Base-by-base conservation (phyloP, 2,888 invertebrate species). In the Fragum whitleyi region DNA sequence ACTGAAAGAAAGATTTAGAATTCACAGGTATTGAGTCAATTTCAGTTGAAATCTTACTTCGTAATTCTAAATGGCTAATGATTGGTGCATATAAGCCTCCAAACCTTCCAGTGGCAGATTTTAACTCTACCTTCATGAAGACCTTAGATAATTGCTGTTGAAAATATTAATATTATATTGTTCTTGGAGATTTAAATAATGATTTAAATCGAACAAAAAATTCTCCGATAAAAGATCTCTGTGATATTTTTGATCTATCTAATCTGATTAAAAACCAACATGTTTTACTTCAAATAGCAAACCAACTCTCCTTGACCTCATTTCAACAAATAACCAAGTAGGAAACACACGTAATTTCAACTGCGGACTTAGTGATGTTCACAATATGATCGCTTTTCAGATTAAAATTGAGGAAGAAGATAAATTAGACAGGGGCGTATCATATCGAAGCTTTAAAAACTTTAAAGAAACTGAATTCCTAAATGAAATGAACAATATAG, bases 121-220 rank as follows among this genome's bases (percentile, higher is more conserved):
- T 77, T 29, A n/a, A 28, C 3, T 5, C 28, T 3, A 65, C 36
- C n/a, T 71, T 29, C 36, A 36, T 19, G 21, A 28, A 42, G 9
- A 70, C 28, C 14, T n/a, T 32, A 21, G 77, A 77, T 29, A 77
- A 71, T 47, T 47, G 32, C 23, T 23, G 32, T 1, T 14, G 7
- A 16, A 51, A 77, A 53, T 77, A 77, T 71, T 65, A 77, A 9
- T 36, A 65, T 32, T 29, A 53, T 21, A 0, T 77, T 1, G 11
- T 71, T 23, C 11, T 77, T 23, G 71, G 77, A 21, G 77, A 77
- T 23, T 36, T 77, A n/a, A 72, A 77, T 67, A 72, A 26, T 67
- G 67, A 77, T 67, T 26, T 77, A 0, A 39, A 55, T 23, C 26
- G 53, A 16, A 11, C 32, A 2, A 77, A 67, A 39, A 29, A 39